Evolutionary conservation across 2,888 invertebrate genomes (phyloP), one percentile per base, ranked within the genome.

Genomic region (Ceratothoa steindachneri): DNA sequence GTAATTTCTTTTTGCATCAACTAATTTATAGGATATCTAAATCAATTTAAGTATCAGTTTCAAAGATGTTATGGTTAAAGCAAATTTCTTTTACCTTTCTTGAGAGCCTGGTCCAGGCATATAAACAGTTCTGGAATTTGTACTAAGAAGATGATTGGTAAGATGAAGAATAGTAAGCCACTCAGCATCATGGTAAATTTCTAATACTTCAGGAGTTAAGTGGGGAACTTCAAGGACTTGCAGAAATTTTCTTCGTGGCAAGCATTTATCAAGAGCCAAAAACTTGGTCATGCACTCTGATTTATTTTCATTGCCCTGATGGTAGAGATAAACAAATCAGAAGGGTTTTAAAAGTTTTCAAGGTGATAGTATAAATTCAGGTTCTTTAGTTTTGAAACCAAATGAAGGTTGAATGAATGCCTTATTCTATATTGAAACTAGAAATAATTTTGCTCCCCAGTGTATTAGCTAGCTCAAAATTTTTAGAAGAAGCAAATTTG

Each of bases 231-330:
- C 81, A 9, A 81, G 80, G 52, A 97, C 89, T 87, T 98, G 97
- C 53, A 98, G 86, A 86, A 95, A 98, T 77, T 91, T 89, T 77
- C 95, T 87, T 81, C 89, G 89, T 0, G 97, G 97, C 69, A 98
- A 86, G 85, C 97, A 97, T 86, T 99, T 99, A 84, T 98, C 97
- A n/a, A 98, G 85, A 0, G 97, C 94, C 80, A 98, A 85, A 85
- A 98, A 98, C 83, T 91, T 93, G 0, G 97, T 93, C 0, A 69
- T 73, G 66, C 71, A 69, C 65, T 29, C 67, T 30, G 27, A 2
- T 24, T 53, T 27, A 15, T 51, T 19, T 31, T 1, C 19, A 41
- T 15, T 30, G 9, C 30, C 41, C 15, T 41, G n/a, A n/a, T n/a
- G n/a, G n/a, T n/a, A n/a, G n/a, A n/a, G n/a, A n/a, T n/a, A n/a